Conservation (phyloP, 2,113 vertebrate species). For the Bothrops jararaca region DNA sequence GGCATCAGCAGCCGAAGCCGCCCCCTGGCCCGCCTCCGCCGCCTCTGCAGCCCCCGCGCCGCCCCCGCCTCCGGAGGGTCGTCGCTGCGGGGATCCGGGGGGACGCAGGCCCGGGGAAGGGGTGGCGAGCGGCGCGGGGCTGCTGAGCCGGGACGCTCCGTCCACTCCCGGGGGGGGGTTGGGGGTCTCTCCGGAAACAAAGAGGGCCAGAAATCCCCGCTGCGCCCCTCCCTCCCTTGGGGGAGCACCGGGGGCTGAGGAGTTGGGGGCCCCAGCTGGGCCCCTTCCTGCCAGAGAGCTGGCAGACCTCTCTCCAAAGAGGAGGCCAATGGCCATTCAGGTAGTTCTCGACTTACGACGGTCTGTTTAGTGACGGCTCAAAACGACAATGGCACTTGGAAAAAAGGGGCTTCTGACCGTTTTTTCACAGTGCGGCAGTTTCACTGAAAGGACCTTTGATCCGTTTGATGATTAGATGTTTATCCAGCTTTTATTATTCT, state of each 20-base stretch:
- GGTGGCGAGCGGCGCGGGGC: not conserved
- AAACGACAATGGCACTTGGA: too few relatives aligned
- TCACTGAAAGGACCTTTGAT: not conserved
- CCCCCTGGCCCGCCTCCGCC: slow-evolving; percentile 19
- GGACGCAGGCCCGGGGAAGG: not conserved
- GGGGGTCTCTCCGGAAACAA: too few relatives aligned
- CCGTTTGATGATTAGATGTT: not conserved
- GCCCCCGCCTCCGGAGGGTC: not conserved
- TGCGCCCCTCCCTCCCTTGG: not conserved
- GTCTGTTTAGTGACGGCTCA: too few relatives aligned
- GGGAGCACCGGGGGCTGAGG: too few relatives aligned
- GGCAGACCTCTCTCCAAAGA: not conserved
- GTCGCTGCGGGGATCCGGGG: not conserved
- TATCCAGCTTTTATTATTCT: not conserved
- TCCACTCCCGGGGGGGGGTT: not conserved
- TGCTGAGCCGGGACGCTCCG: too few relatives aligned
- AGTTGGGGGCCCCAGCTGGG: not conserved
- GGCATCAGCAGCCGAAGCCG: not conserved
- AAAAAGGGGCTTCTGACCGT: too few relatives aligned
- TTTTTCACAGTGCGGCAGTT: too few relatives aligned
- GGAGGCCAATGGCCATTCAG: not conserved
- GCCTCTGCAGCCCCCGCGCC: not conserved
- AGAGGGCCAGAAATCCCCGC: not conserved
- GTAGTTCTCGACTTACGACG: too few relatives aligned
- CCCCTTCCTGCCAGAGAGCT: not conserved